Evolutionary conservation across 2,888 invertebrate genomes (phyloP).

Genomic region (Herminia tarsipennalis): DNA sequence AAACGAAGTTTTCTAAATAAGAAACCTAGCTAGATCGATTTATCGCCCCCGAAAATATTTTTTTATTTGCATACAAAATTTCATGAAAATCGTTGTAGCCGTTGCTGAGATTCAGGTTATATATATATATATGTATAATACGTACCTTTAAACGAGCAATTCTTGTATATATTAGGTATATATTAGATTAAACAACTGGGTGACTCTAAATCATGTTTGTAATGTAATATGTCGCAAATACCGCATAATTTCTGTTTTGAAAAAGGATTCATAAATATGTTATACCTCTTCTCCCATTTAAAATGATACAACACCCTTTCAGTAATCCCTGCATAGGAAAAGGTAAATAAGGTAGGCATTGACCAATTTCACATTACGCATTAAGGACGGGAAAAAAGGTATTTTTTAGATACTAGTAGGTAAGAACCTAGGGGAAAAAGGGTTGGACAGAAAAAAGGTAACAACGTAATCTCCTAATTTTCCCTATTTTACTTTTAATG

Average conservation of each 20-base stretch:
- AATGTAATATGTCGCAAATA: neutral
- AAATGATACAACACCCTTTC: slow-evolving; percentile 9
- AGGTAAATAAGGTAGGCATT: slow-evolving; percentile 13
- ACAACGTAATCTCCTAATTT: slow-evolving; percentile 4
- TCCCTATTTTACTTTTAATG: neutral
- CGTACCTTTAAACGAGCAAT: too few species aligned
- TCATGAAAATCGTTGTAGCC: too few species aligned
- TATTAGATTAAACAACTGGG: too few species aligned
- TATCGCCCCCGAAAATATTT: too few species aligned
- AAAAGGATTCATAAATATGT: neutral
- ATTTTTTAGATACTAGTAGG: slow-evolving; percentile 1
- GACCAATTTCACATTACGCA: slow-evolving; percentile 13
- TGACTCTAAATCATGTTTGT: too few species aligned
- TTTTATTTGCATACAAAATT: too few species aligned
- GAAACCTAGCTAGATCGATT: too few species aligned
- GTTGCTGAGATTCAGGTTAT: too few species aligned
- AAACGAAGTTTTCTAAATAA: too few species aligned
- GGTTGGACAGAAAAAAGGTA: slow-evolving; percentile 2
- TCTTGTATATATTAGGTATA: too few species aligned
- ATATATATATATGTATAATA: too few species aligned
- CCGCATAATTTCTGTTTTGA: neutral
- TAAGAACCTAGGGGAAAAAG: too few species aligned
- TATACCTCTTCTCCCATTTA: slow-evolving; percentile 6
- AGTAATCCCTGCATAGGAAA: slow-evolving; percentile 2
- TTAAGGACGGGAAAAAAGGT: slow-evolving; percentile 4